Evolutionary conservation across 1,140 invertebrate genomes (phyloP).

Genomic region (Bombus huntii): DNA sequence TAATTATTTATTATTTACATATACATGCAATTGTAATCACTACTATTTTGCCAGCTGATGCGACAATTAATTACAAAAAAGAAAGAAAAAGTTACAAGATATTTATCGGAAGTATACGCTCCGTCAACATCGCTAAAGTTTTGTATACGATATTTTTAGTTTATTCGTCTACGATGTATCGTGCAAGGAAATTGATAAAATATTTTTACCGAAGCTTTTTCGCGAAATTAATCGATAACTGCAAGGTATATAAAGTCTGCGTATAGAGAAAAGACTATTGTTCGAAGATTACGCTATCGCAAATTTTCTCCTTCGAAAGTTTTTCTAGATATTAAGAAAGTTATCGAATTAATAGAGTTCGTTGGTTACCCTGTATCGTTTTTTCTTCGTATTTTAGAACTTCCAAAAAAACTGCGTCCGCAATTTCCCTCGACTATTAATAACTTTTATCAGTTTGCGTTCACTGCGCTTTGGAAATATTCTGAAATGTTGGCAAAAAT

Average conservation of each 20-base stretch:
- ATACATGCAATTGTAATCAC: too few species aligned
- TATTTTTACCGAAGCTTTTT: too few species aligned
- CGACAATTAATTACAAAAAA: too few species aligned
- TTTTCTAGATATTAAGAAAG: not conserved
- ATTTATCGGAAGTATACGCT: not conserved
- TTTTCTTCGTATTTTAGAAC: not conserved
- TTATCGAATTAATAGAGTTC: not conserved
- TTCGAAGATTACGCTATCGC: not conserved
- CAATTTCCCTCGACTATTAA: not conserved
- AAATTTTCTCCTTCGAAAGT: not conserved
- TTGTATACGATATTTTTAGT: not conserved
- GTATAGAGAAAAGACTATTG: not conserved
- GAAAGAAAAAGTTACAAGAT: too few species aligned
- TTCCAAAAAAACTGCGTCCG: too few species aligned
- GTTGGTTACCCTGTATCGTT: not conserved
- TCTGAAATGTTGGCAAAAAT: not conserved
- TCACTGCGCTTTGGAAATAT: not conserved
- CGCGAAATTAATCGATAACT: too few species aligned
- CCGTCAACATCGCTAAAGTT: not conserved
- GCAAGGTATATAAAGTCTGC: not conserved
- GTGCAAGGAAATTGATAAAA: too few species aligned
- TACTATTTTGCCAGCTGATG: too few species aligned
- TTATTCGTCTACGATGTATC: too few species aligned
- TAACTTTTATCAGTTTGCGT: not conserved
- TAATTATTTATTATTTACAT: too few species aligned